Evolutionary conservation across 2,113 vertebrate species (phyloP), one percentile per base, ranked within the genome.

Genomic region (Fregetta grallaria): DNA sequence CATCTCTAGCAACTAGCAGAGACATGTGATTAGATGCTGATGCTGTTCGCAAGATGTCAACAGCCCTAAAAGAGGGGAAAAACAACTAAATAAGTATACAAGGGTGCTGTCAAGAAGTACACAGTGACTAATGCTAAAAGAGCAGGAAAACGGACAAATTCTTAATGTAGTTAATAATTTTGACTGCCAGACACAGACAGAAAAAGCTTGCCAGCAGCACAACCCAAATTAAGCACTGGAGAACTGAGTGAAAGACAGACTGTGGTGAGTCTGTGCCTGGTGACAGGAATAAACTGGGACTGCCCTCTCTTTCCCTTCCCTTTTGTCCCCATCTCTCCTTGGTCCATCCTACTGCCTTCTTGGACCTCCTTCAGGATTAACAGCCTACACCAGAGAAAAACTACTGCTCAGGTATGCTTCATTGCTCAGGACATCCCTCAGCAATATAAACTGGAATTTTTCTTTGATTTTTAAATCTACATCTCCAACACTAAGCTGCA

Each of bases 21-120:
- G 98, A 98, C 98, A 99, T 98, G 96, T 98, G 99, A 84, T 98
- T 99, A n/a, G 98, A 98, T 30, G 98, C 97, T 1, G 99, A 99
- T 7, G 98, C 99, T 32, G 92, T 98, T 91, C 98, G 97, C 76
- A 99, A 78, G 95, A 99, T 98, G 87, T 99, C 99, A 93, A 99
- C 98, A 42, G 99, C 99, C 96, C 99, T 99, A 79, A 30, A 79
- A 95, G 55, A 55, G 27, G 29, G 9, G 4, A 27, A 75, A 94
- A 90, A 42, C 36, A 79, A 21, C 5, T 49, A 91, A 71, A 47
- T 82, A 87, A 93, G 76, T 87, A 70, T 2, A 80, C 2, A 44
- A 67, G 9, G 23, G 25, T 44, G 26, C 42, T 65, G 13, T 19
- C 52, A 87, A 47, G 22, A 53, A 65, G 21, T 14, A 59, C 27